These are phyloP conservation scores for Eristalis tenax DNA, from an alignment of 2,888 invertebrate species.

Conservation along the genomic window DNA sequence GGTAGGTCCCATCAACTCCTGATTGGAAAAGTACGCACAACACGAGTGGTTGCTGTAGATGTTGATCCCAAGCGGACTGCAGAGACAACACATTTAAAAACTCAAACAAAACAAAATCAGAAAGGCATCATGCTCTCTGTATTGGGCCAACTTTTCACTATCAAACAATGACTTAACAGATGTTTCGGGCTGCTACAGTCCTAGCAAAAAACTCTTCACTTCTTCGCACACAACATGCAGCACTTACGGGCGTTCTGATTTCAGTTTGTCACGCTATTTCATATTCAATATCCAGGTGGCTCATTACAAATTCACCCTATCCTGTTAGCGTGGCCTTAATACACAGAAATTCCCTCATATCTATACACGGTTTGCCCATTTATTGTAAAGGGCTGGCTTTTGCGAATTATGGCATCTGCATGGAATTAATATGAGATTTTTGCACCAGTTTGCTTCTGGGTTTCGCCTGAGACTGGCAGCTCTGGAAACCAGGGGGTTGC, in stretches of 20 bases:
- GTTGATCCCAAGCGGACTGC: too few species aligned
- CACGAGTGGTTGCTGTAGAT: too few species aligned
- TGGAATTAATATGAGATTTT: constrained; percentile 44
- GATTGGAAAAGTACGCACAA: too few species aligned
- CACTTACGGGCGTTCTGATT: neutral
- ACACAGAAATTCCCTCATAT: constrained; percentile 45
- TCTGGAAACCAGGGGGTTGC: neutral
- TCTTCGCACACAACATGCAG: too few species aligned
- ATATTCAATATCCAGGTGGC: neutral
- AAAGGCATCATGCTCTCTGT: too few species aligned
- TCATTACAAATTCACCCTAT: constrained; percentile 28
- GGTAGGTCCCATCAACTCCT: too few species aligned
- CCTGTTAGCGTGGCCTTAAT: neutral
- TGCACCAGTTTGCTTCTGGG: neutral
- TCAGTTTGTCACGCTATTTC: constrained; percentile 44
- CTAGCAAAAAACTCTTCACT: too few species aligned
- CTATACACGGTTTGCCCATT: constrained; percentile 32
- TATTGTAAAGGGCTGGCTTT: constrained; percentile 36
- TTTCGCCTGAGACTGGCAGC: neutral
- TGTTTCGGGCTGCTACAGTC: too few species aligned
- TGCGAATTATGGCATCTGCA: constrained; percentile 63
- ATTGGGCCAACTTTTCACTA: too few species aligned
- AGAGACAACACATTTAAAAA: too few species aligned
- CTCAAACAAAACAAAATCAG: too few species aligned
- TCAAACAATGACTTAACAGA: too few species aligned